Percentiles rank a stretch among this genome's conserved stretches.
Evolutionary conservation across 1,140 invertebrate genomes (phyloP).

Genomic region (Drosophila teissieri): DNA sequence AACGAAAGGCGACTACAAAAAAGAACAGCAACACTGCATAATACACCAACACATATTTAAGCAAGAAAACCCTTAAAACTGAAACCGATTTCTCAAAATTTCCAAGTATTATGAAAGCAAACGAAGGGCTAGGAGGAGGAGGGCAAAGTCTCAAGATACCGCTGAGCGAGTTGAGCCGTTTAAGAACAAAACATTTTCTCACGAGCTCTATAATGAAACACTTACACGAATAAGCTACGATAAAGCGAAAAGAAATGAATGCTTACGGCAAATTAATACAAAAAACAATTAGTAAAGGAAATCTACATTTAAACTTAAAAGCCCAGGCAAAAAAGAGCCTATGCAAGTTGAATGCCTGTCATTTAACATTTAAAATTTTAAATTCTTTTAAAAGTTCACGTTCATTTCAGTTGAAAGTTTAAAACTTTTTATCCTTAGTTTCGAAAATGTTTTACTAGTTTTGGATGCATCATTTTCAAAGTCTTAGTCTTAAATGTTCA

Average conservation of each 20-base stretch:
- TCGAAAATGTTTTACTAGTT: not conserved
- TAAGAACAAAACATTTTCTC: conserved; percentile 39
- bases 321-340: conserved; percentile 15
- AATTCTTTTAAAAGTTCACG: not conserved
- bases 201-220: conserved; percentile 15
- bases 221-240: conserved; percentile 12
- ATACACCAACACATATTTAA: conserved; percentile 53
- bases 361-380: conserved; percentile 12
- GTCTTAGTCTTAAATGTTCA: conserved; percentile 2
- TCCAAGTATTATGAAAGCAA: conserved; percentile 65
- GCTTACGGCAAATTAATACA: conserved; percentile 60
- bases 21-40: conserved; percentile 38
- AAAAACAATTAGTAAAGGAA: conserved; percentile 49
- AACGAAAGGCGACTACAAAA: conserved; percentile 10
- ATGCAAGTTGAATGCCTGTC: not conserved
- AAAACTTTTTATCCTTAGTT: not conserved
- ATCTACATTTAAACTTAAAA: conserved; percentile 32
- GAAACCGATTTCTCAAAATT: conserved; percentile 58
- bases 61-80: conserved; percentile 39
- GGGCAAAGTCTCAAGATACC: conserved; percentile 27
- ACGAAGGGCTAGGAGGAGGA: conserved; percentile 6
- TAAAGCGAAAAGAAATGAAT: conserved; percentile 21
- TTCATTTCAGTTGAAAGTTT: not conserved
- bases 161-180: conserved; percentile 48
- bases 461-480: not conserved